Evolutionary conservation across 2,888 invertebrate species (phyloP).

Genomic region (Peribatodes rhomboidaria): DNA sequence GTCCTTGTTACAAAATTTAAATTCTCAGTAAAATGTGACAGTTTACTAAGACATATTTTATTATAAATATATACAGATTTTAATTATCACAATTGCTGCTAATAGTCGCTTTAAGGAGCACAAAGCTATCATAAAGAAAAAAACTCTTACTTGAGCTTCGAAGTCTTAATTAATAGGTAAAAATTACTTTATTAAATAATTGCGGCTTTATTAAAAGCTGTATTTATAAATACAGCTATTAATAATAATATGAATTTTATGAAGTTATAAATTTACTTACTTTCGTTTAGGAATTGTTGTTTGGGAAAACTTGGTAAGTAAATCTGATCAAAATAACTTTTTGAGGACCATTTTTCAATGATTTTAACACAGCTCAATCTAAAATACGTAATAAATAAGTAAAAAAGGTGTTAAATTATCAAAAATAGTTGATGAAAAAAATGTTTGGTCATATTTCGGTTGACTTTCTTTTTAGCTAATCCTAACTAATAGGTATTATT

Average conservation of each 20-base stretch:
- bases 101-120: constrained; percentile 38
- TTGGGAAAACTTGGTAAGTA: too few relatives aligned
- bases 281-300: not conserved
- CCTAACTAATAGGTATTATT: too few relatives aligned
- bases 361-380: too few relatives aligned
- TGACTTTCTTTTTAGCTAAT: too few relatives aligned
- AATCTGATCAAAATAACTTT: too few relatives aligned
- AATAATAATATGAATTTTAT: constrained; percentile 22
- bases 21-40: not conserved
- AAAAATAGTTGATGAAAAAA: too few relatives aligned
- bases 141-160: constrained; percentile 4
- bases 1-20: not conserved
- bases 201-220: constrained; percentile 14
- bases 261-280: not conserved
- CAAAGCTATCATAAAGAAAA: constrained; percentile 31
- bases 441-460: too few relatives aligned
- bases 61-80: constrained; percentile 54
- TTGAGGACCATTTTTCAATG: too few relatives aligned
- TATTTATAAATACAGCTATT: not conserved
- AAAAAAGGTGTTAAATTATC: too few relatives aligned
- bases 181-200: constrained; percentile 33
- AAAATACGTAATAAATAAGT: too few relatives aligned
- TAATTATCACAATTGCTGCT: constrained; percentile 63
- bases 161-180: constrained; percentile 30
- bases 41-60: not conserved